Evolutionary conservation across 1,140 invertebrate genomes (phyloP).

Genomic region (Subanguina moxae): DNA sequence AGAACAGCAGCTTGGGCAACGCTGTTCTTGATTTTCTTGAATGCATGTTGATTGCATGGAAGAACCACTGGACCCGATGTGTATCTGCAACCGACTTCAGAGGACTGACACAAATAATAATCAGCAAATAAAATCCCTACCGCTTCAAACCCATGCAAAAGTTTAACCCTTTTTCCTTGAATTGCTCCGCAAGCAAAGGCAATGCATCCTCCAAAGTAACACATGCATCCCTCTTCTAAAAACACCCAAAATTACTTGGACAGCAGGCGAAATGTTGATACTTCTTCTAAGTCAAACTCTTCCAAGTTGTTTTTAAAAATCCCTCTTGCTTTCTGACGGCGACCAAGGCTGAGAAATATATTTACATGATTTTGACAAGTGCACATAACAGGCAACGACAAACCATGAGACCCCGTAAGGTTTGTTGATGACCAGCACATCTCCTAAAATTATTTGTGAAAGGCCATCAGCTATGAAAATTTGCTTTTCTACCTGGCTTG

Average conservation of each 20-base stretch:
- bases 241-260: background rate
- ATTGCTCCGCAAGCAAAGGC: slow-evolving; percentile 8
- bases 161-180: slow-evolving; percentile 13
- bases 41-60: slow-evolving; percentile 25
- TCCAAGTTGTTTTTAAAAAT: no score
- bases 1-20: background rate
- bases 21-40: slow-evolving; percentile 21
- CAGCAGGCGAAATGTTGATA: no score
- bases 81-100: slow-evolving; percentile 19
- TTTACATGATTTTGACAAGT: no score
- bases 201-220: slow-evolving; percentile 26
- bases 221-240: slow-evolving; percentile 9
- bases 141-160: slow-evolving; percentile 29
- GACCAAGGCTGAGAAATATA: no score
- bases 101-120: background rate
- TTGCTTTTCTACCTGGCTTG: no score
- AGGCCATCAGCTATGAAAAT: no score
- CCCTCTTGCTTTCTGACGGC: no score
- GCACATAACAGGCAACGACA: no score
- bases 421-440: no score
- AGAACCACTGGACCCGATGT: slow-evolving; percentile 26
- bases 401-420: no score
- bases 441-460: no score
- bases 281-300: no score
- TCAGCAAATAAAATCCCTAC: slow-evolving; percentile 1